Evolutionary conservation across 1,140 invertebrate genomes (phyloP).

Genomic region (Pseudomyrmex concolor): DNA sequence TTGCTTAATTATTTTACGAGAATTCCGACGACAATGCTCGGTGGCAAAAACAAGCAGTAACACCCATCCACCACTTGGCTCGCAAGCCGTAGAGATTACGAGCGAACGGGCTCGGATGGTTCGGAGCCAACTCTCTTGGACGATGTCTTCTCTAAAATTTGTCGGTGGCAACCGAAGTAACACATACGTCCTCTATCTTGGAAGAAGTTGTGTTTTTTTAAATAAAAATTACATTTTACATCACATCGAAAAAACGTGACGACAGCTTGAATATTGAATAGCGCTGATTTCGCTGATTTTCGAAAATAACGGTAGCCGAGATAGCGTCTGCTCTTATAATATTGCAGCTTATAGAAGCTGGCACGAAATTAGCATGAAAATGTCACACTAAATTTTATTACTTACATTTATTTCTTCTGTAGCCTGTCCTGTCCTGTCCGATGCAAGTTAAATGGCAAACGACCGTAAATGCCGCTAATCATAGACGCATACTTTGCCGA

Average conservation of each 20-base stretch:
- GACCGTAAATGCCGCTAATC: constrained; percentile 42
- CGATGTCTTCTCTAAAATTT: constrained; percentile 36
- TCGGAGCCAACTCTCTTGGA: constrained; percentile 17
- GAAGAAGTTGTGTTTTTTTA: no score
- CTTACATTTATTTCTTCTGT: not conserved
- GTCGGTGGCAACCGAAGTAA: constrained; percentile 10
- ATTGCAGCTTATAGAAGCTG: not conserved
- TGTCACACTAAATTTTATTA: constrained; percentile 21
- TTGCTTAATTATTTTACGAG: constrained; percentile 85
- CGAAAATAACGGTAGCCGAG: not conserved
- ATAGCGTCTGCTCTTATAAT: not conserved
- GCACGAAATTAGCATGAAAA: not conserved
- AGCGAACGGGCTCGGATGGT: constrained; percentile 23
- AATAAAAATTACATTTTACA: constrained; percentile 24
- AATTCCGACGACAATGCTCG: constrained; percentile 84
- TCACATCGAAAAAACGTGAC: not conserved
- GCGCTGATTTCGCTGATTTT: not conserved
- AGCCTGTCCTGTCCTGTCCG: not conserved
- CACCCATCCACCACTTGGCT: constrained; percentile 78
- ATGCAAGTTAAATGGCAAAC: not conserved
- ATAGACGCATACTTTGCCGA: constrained; percentile 5
- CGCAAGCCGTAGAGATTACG: constrained; percentile 71
- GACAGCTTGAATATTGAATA: not conserved
- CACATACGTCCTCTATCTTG: not conserved
- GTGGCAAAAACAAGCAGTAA: constrained; percentile 82